phyloP scores from a whole-genome alignment of 2,888 invertebrate species.

The Drosophila seclusa region DNA sequence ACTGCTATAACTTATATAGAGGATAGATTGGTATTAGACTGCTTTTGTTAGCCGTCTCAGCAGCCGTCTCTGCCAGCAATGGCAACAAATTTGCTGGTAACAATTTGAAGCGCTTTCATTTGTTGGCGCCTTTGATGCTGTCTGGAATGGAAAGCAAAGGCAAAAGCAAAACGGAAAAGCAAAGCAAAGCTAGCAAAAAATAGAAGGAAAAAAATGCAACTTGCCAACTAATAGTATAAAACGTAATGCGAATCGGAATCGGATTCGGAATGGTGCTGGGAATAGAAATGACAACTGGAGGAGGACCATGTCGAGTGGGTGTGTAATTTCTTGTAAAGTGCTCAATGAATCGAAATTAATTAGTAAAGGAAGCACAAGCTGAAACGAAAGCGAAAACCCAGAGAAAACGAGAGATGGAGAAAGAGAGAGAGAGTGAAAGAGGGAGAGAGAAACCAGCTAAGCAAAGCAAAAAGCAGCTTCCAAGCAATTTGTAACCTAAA shows the following conservation, averaged over 20 bases:
- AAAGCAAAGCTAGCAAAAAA: conserved; percentile 21
- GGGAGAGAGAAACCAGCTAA: conserved; percentile 42
- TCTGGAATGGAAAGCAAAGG: conserved; percentile 27
- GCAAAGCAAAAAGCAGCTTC: conserved; percentile 43
- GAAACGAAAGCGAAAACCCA: conserved; percentile 41
- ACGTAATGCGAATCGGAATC: conserved; percentile 51
- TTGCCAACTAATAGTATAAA: conserved; percentile 50
- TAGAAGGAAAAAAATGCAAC: conserved; percentile 29
- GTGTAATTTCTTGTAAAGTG: conserved; percentile 77
- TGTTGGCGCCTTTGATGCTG: conserved; percentile 64
- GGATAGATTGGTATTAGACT: conserved; percentile 16
- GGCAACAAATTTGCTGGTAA: conserved; percentile 75
- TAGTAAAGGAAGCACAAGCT: conserved; percentile 70
- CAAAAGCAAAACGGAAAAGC: conserved; percentile 5
- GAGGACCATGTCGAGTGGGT: conserved; percentile 51
- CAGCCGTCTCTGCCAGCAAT: conserved; percentile 41
- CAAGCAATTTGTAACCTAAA: conserved; percentile 75
- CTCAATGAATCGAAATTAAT: conserved; percentile 83
- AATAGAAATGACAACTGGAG: conserved; percentile 26
- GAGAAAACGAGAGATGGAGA: not conserved
- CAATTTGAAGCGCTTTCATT: conserved; percentile 74
- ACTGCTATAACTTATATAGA: not conserved
- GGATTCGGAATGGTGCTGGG: conserved; percentile 34
- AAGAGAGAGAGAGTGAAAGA: conserved; percentile 18
- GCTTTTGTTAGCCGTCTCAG: conserved; percentile 43